Evolutionary conservation across 2,113 vertebrate genomes (phyloP).

Genomic region (Antechinus stuartii): DNA sequence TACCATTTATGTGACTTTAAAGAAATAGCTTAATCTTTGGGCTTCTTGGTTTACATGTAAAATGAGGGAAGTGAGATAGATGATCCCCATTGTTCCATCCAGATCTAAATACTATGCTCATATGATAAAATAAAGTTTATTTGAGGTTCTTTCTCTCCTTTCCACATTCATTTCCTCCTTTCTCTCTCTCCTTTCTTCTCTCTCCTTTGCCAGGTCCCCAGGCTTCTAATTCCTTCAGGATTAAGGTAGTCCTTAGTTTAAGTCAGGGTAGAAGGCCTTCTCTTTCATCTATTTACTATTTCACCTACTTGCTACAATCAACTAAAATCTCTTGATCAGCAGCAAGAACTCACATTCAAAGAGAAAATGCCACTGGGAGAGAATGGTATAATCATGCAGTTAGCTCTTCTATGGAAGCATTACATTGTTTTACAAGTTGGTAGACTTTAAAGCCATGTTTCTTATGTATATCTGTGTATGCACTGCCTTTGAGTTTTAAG

Average conservation of each 20-base stretch:
- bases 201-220: too few relatives aligned
- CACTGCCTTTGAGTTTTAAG: background rate
- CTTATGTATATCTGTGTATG: background rate
- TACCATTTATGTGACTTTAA: background rate
- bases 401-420: background rate
- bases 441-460: background rate
- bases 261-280: background rate
- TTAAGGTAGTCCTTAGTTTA: background rate
- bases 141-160: background rate
- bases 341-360: background rate
- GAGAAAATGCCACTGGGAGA: background rate
- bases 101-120: background rate
- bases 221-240: background rate
- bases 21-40: background rate
- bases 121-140: background rate
- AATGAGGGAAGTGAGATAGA: background rate
- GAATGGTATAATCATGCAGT: background rate
- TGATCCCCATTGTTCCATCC: background rate
- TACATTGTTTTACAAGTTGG: background rate
- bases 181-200: too few relatives aligned
- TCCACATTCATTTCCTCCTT: background rate
- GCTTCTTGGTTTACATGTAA: background rate
- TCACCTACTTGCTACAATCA: background rate
- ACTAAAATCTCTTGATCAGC: background rate
- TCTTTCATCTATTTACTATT: background rate